phyloP scores from a whole-genome alignment of 1,140 invertebrate species.

The Eriocheir sinensis region DNA sequence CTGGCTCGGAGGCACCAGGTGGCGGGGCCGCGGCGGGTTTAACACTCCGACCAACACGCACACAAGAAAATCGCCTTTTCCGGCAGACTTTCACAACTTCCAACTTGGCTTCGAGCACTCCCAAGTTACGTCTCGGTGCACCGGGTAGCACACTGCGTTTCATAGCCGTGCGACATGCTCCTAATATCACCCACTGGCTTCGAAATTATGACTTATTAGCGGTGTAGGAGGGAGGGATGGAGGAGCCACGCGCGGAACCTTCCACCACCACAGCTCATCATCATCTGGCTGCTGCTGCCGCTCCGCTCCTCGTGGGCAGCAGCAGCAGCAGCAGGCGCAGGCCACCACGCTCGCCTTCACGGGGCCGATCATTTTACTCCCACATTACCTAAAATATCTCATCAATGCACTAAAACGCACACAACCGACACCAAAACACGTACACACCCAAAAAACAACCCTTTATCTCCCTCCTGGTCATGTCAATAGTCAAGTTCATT shows the following conservation, averaged over 20 bases:
- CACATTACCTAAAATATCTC: background rate
- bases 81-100: constrained; percentile 70
- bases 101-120: constrained; percentile 52
- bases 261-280: constrained; percentile 60
- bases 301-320: background rate
- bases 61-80: constrained; percentile 67
- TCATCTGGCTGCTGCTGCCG: constrained; percentile 41
- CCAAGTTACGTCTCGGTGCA: constrained; percentile 50
- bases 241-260: constrained; percentile 48
- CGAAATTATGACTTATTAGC: background rate
- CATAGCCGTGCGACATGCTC: background rate
- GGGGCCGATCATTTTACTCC: constrained; percentile 45
- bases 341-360: constrained; percentile 56
- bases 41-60: constrained; percentile 50
- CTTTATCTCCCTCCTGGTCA: no score
- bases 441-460: no score
- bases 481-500: no score
- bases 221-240: constrained; percentile 36
- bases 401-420: no score
- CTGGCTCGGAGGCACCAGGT: background rate
- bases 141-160: constrained; percentile 25
- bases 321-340: constrained; percentile 17
- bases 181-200: background rate
- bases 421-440: no score
- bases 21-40: background rate